These are phyloP conservation scores for Drosophila bocqueti DNA, from an alignment of 1,140 invertebrate species.

Conservation along the genomic window DNA sequence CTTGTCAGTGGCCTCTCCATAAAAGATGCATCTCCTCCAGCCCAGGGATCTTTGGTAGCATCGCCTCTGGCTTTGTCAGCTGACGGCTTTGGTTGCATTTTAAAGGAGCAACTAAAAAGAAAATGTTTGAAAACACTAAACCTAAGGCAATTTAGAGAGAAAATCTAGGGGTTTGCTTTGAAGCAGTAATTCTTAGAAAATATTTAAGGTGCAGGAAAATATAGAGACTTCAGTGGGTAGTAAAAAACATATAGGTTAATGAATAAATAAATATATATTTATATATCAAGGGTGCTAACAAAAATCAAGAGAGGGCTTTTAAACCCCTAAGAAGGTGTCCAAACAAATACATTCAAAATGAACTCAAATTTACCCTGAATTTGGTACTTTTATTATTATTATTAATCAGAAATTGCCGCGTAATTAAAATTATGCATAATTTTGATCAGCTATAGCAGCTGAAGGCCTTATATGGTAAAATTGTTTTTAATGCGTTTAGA, in stretches of 20 bases:
- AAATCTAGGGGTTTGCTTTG: background rate
- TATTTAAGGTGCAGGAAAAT: background rate
- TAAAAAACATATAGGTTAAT: background rate
- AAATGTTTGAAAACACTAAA: background rate
- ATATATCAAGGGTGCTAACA: background rate
- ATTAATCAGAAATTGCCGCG: no score
- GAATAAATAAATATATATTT: background rate
- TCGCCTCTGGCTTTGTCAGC: constrained; percentile 32
- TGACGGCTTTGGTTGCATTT: constrained; percentile 41
- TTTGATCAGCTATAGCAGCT: no score
- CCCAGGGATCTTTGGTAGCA: background rate
- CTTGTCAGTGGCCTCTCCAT: constrained; percentile 47
- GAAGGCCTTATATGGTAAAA: no score
- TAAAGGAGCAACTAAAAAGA: constrained; percentile 7
- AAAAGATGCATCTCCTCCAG: constrained; percentile 28
- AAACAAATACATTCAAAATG: background rate
- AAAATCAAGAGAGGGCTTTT: background rate
- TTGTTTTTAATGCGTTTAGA: no score
- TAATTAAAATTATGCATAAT: no score
- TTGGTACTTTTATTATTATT: background rate
- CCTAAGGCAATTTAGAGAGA: background rate
- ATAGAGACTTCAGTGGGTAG: background rate
- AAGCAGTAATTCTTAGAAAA: background rate
- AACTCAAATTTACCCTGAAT: background rate
- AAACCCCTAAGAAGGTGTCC: background rate